A percentile compares a stretch with the other conserved stretches of the same genome.
These are phyloP conservation scores for Lasioglossum pauxillum DNA, from an alignment of 2,888 invertebrate species.

Conservation along the genomic window DNA sequence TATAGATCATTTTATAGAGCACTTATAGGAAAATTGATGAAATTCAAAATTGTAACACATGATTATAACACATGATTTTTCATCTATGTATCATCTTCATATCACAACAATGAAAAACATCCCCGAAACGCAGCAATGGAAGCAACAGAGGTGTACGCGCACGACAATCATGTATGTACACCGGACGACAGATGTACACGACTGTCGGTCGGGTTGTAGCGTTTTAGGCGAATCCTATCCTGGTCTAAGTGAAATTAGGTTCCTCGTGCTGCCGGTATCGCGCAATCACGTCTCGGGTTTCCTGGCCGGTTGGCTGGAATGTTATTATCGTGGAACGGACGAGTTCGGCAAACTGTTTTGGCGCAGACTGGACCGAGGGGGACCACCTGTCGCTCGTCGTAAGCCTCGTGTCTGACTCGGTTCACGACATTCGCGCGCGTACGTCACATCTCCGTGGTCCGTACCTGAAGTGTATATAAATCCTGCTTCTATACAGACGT, in stretches of 20 bases:
- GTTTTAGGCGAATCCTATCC: too few relatives aligned
- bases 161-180: too few relatives aligned
- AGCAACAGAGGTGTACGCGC: too few relatives aligned
- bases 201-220: too few relatives aligned
- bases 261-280: not conserved
- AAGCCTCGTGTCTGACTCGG: slow-evolving; percentile 54
- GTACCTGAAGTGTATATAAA: slow-evolving; percentile 21
- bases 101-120: too few relatives aligned
- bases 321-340: slow-evolving; percentile 32
- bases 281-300: slow-evolving; percentile 11
- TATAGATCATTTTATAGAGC: too few relatives aligned
- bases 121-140: too few relatives aligned
- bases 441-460: slow-evolving; percentile 52
- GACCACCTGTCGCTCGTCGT: slow-evolving; percentile 72
- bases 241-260: not conserved
- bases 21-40: too few relatives aligned
- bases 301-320: slow-evolving; percentile 40
- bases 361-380: slow-evolving; percentile 57
- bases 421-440: slow-evolving; percentile 56
- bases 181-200: too few relatives aligned
- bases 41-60: too few relatives aligned
- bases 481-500: not conserved
- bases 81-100: too few relatives aligned
- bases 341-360: slow-evolving; percentile 58
- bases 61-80: too few relatives aligned